These are phyloP conservation scores for Uropetala carovei DNA, from an alignment of 2,888 invertebrate species.

Conservation along the genomic window DNA sequence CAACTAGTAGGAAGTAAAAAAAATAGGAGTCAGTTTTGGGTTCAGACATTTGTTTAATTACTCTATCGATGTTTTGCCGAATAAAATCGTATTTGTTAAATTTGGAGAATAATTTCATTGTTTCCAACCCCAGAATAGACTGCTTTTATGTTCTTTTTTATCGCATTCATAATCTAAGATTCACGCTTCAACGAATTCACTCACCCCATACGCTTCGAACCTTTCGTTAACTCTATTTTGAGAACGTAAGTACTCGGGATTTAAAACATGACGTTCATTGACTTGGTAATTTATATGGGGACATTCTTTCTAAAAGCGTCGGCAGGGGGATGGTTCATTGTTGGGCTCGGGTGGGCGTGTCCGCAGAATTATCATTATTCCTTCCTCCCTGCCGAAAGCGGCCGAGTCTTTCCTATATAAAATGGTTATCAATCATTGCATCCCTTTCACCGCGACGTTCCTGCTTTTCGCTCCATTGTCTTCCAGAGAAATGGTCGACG, in stretches of 20 bases:
- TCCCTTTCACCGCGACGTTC: constrained; percentile 18
- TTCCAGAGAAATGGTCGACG: not conserved
- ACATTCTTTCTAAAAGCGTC: not conserved
- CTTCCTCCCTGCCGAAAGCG: not conserved
- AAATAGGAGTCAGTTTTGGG: too few species aligned
- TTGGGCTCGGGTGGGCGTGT: not conserved
- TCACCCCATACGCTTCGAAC: not conserved
- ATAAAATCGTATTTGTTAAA: too few species aligned
- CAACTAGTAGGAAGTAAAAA: too few species aligned
- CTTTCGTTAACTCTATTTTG: not conserved
- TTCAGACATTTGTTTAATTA: too few species aligned
- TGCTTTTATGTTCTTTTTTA: too few species aligned
- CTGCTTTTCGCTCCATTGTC: constrained; percentile 24
- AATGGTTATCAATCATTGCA: not conserved
- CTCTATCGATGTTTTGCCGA: too few species aligned
- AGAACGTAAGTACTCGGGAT: not conserved
- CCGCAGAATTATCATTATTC: not conserved
- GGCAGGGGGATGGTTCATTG: not conserved
- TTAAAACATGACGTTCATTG: not conserved
- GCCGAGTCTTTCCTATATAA: not conserved
- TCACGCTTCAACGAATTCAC: not conserved
- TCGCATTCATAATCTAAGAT: too few species aligned
- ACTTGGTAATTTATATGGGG: not conserved
- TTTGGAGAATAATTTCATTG: too few species aligned
- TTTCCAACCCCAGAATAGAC: too few species aligned